These are phyloP conservation scores for Perognathus longimembris DNA, from an alignment of 2,113 vertebrate species.

Conservation along the genomic window DNA sequence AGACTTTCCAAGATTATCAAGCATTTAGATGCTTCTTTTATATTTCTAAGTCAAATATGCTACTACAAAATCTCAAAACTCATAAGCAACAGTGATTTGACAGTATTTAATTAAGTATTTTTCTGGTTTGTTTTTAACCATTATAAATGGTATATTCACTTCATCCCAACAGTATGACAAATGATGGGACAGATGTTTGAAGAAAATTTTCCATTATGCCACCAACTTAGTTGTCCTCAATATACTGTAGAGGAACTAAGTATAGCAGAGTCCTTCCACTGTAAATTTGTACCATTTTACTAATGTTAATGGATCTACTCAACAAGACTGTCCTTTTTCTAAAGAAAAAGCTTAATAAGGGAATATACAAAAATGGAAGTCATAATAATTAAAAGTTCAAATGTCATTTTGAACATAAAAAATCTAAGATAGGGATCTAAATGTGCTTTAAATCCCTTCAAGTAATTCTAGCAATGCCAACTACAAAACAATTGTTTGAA, in stretches of 20 bases:
- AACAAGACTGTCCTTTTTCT: neutral
- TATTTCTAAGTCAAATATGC: neutral
- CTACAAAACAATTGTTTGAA: conserved; percentile 24
- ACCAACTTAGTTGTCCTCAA: conserved; percentile 15
- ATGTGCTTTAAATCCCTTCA: conserved; percentile 15
- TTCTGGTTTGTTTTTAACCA: conserved; percentile 20
- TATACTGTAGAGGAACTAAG: neutral
- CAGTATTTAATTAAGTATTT: neutral
- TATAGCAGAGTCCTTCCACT: neutral
- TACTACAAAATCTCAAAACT: conserved; percentile 55
- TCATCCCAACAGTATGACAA: conserved; percentile 34
- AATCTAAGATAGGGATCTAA: neutral
- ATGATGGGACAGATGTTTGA: neutral
- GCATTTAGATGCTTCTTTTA: neutral
- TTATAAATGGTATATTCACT: neutral
- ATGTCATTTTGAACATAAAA: conserved; percentile 54
- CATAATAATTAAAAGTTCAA: conserved; percentile 59
- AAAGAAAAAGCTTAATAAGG: neutral
- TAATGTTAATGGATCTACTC: neutral
- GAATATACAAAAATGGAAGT: neutral
- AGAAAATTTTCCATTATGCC: neutral
- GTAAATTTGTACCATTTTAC: conserved; percentile 30
- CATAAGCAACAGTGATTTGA: conserved; percentile 37
- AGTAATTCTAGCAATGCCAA: conserved; percentile 31
- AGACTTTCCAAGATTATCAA: conserved; percentile 51